Conservation (phyloP, 2,888 invertebrate species). For the Chaetogeoica ovagalla region DNA sequence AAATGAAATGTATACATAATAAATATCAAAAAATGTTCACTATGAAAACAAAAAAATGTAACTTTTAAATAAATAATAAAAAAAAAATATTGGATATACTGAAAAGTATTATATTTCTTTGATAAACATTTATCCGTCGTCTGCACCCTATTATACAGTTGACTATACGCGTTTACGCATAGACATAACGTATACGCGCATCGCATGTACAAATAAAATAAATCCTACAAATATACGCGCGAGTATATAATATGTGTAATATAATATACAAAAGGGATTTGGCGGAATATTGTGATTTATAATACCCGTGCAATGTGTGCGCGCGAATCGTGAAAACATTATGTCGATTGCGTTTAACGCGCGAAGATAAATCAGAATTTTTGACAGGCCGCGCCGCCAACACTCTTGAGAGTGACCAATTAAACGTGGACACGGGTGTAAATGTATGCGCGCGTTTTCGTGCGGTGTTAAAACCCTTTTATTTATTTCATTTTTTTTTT, state of each 20-base stretch:
- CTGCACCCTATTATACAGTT: no score
- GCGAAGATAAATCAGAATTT: conserved; percentile 20
- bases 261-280: neutral
- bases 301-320: neutral
- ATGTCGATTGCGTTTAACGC: conserved; percentile 46
- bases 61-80: no score
- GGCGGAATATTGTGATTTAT: neutral
- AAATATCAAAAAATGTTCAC: no score
- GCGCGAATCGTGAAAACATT: conserved; percentile 4
- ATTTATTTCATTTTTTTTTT: neutral
- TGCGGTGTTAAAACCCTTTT: conserved; percentile 29
- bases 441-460: neutral
- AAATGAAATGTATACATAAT: no score
- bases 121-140: no score
- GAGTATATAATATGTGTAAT: neutral
- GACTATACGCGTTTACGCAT: no score
- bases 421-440: conserved; percentile 20
- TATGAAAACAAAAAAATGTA: no score
- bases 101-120: no score
- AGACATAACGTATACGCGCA: no score
- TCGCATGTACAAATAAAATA: no score
- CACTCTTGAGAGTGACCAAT: conserved; percentile 12
- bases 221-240: neutral
- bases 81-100: no score
- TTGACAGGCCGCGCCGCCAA: neutral